phyloP scores from a whole-genome alignment of 2,797 vertebrate genomes.

The Lagocephalus sceleratus region DNA sequence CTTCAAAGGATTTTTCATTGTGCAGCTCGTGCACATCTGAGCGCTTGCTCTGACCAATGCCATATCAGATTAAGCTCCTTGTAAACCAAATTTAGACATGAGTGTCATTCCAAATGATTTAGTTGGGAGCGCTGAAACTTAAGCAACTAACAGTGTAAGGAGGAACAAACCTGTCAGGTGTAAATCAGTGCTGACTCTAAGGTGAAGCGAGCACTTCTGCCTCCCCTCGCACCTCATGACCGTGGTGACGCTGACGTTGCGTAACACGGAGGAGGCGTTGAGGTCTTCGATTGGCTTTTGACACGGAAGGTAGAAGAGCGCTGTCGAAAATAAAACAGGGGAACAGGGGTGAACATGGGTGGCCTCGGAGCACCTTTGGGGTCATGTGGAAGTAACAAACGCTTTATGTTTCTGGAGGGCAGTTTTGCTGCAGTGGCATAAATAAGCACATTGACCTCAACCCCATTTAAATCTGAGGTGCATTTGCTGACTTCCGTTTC shows the following conservation, averaged over 20 bases:
- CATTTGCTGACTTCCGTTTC: too few relatives aligned
- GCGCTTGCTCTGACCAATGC: not conserved
- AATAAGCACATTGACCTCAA: too few relatives aligned
- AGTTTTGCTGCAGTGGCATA: too few relatives aligned
- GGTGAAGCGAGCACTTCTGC: conserved; percentile 64
- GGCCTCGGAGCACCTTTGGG: not conserved
- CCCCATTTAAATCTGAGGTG: too few relatives aligned
- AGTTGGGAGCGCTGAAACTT: too few relatives aligned
- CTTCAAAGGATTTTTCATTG: not conserved
- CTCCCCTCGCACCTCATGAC: conserved; percentile 67
- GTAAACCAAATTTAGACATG: too few relatives aligned
- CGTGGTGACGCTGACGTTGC: conserved; percentile 61
- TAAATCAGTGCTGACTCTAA: conserved; percentile 52
- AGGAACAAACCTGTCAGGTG: conserved; percentile 57
- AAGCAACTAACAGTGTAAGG: not conserved
- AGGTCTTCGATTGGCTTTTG: conserved; percentile 20
- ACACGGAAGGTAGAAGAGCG: conserved; percentile 48
- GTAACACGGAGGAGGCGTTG: conserved; percentile 38
- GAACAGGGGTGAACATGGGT: not conserved
- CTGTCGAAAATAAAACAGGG: conserved; percentile 23
- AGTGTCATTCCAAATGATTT: too few relatives aligned
- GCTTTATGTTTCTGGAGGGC: not conserved
- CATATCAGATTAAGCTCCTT: not conserved
- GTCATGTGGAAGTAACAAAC: not conserved
- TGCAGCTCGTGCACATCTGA: too few relatives aligned